Evolutionary conservation across 2,888 invertebrate genomes (phyloP).

Genomic region (Ormyrus thymus): DNA sequence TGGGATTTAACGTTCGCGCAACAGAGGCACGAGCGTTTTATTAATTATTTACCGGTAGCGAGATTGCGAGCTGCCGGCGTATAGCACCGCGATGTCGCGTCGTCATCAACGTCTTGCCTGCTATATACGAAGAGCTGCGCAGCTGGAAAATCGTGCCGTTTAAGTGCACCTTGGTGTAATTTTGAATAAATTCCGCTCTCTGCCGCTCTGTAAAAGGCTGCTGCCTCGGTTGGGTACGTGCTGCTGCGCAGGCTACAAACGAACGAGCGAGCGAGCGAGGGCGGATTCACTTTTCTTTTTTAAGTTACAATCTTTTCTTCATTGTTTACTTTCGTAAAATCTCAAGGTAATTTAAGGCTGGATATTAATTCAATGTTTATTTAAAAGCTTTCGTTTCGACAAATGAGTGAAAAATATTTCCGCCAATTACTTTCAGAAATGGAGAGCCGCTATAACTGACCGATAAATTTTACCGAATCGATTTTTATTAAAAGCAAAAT

Average conservation of each 20-base stretch:
- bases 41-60: constrained; percentile 41
- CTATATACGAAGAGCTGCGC: not conserved
- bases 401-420: not conserved
- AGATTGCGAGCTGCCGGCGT: not conserved
- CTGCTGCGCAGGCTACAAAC: too few species aligned
- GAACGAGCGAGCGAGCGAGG: too few species aligned
- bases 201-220: too few species aligned
- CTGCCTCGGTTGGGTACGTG: too few species aligned
- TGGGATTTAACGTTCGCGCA: constrained; percentile 28
- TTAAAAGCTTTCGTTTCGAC: too few species aligned
- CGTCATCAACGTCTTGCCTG: not conserved
- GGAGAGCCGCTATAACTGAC: not conserved
- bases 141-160: not conserved
- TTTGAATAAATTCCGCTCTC: not conserved
- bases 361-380: too few species aligned
- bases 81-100: too few species aligned
- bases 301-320: too few species aligned
- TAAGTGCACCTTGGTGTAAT: not conserved
- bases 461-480: constrained; percentile 26
- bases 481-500: constrained; percentile 8
- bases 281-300: too few species aligned
- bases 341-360: too few species aligned
- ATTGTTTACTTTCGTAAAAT: too few species aligned
- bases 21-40: constrained; percentile 22
- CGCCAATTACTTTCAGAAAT: not conserved